Evolutionary conservation across 2,888 invertebrate species (phyloP), one percentile per base, ranked within the genome.

Genomic region (Ophion ventricosus): DNA sequence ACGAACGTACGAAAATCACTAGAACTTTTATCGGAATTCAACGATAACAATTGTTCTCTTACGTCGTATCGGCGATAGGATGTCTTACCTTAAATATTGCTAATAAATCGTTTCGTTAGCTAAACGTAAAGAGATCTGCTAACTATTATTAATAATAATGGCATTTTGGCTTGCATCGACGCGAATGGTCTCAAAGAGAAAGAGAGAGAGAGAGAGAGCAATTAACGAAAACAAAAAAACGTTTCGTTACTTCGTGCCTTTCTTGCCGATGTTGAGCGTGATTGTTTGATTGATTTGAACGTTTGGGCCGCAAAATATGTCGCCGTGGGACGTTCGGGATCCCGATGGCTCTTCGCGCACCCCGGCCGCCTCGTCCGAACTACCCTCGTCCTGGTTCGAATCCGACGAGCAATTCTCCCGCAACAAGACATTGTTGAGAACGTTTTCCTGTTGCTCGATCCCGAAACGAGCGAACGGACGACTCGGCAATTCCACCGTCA

Each of bases 401-500:
- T 83, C 74, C 29, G 85, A 76, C 7, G 87, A 73, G 57, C 84
- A 85, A 73, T 86, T 88, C 43, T 80, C 77, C 40, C 88, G 87
- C 17, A 87, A 77, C 23, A 89, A 61, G 23, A 82, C 86, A 11
- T 85, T 83, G 82, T 90, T 91, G 35, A 89, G 63, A 4, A 75
- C 87, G 66, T 91, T 91, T 35, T 91, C 91, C 8, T 87, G 67
- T 80, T 90, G 89, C 76, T 91, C 91, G 4, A 54, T 56, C 5
- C 86, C 88, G 17, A 90, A 90, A 77, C 87, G 85, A 3, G 84
- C 70, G 61, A 90, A 88, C 11, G 88, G 87, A 43, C 88, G 86
- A 23, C 75, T 78, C 35, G 87, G 82, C n/a, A 90, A 73, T 79
- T 89, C 87, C 29, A 88, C 86, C 1, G 87, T 83, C 23, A 88